Percentiles rank a stretch among this genome's conserved stretches.
These are phyloP conservation scores for Callyntrura sp. DNA, from an alignment of 2,888 invertebrate genomes.

Conservation along the genomic window DNA sequence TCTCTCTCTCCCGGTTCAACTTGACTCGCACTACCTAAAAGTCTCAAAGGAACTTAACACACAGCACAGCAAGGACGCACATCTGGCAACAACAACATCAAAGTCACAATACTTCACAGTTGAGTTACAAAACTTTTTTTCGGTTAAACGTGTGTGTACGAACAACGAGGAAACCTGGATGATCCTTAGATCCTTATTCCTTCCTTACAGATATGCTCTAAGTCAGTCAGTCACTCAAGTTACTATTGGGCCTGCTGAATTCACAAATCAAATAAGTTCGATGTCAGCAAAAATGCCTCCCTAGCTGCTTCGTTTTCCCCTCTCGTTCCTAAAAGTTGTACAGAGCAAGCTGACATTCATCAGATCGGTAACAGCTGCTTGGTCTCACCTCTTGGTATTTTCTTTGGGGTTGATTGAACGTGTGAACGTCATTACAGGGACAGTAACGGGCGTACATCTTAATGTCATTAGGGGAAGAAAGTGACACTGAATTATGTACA, in stretches of 20 bases:
- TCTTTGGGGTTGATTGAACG: constrained; percentile 29
- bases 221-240: constrained; percentile 35
- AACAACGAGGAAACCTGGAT: neutral
- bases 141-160: too few relatives aligned
- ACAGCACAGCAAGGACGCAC: constrained; percentile 14
- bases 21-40: constrained; percentile 23
- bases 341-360: constrained; percentile 39
- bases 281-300: constrained; percentile 38
- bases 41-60: constrained; percentile 42
- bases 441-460: too few relatives aligned
- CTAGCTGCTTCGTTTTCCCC: neutral
- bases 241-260: constrained; percentile 21
- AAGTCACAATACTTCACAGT: constrained; percentile 47
- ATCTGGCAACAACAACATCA: constrained; percentile 46
- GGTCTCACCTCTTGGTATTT: neutral
- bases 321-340: neutral
- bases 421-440: neutral
- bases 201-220: constrained; percentile 11
- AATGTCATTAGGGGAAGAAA: too few relatives aligned
- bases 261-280: constrained; percentile 53
- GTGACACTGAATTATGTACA: too few relatives aligned
- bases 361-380: constrained; percentile 7
- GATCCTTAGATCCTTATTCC: constrained; percentile 3
- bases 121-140: constrained; percentile 21
- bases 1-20: constrained; percentile 24